phyloP scores from a whole-genome alignment of 2,888 invertebrate species.

The Philereme vetulata region DNA sequence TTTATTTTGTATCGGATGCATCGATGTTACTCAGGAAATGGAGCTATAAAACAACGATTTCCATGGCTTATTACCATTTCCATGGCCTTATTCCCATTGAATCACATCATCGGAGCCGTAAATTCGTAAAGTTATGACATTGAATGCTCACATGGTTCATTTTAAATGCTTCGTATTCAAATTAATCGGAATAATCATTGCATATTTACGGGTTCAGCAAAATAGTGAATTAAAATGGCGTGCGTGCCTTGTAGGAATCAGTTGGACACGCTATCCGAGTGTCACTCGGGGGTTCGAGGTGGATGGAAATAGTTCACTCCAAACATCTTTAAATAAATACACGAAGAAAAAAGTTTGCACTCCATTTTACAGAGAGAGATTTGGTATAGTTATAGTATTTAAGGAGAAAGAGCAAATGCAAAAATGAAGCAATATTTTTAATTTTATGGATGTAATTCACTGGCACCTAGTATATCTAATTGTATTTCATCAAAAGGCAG shows the following conservation, averaged over 20 bases:
- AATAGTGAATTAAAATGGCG: slow-evolving; percentile 36
- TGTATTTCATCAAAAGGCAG: too few species aligned
- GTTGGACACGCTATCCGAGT: slow-evolving; percentile 35
- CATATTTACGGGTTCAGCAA: slow-evolving; percentile 29
- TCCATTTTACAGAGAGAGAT: too few species aligned
- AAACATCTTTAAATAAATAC: background rate
- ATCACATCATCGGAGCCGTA: slow-evolving; percentile 13
- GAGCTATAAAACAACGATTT: too few species aligned
- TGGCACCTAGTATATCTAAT: too few species aligned
- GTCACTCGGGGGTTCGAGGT: slow-evolving; percentile 28
- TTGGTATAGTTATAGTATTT: too few species aligned
- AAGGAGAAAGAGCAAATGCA: too few species aligned
- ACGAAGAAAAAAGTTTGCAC: too few species aligned
- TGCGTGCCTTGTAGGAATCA: slow-evolving; percentile 28
- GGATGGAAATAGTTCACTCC: slow-evolving; percentile 19
- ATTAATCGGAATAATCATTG: slow-evolving; percentile 31
- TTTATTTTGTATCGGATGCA: too few species aligned
- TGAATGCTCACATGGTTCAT: slow-evolving; percentile 21
- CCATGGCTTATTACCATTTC: background rate
- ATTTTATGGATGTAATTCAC: too few species aligned
- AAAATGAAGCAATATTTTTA: too few species aligned
- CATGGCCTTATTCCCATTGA: slow-evolving; percentile 12
- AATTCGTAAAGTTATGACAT: slow-evolving; percentile 17
- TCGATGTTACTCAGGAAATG: too few species aligned
- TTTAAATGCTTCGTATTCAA: slow-evolving; percentile 27